Percentiles rank a stretch among this genome's conserved stretches.
These are phyloP conservation scores for Pinctada fucata DNA, from an alignment of 2,888 invertebrate species.

Conservation along the genomic window DNA sequence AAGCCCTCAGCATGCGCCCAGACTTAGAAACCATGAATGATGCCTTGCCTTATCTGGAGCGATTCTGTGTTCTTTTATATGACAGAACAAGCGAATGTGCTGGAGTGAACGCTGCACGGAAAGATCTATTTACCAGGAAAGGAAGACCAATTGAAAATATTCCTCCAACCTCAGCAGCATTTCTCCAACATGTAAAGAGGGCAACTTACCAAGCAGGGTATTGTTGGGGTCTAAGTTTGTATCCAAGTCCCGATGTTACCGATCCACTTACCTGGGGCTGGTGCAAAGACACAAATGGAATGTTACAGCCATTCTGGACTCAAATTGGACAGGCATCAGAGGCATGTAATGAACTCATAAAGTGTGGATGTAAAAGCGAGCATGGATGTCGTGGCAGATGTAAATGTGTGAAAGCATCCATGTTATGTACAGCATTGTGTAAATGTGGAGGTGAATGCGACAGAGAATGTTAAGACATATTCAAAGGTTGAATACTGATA, in stretches of 20 bases:
- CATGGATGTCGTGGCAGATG: not conserved
- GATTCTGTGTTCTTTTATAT: not conserved
- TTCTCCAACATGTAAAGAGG: not conserved
- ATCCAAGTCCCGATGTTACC: not conserved
- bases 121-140: not conserved
- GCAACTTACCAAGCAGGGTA: not conserved
- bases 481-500: too few relatives aligned
- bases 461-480: too few relatives aligned
- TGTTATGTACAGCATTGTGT: not conserved
- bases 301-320: not conserved
- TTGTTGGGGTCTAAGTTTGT: not conserved
- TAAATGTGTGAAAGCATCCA: not conserved
- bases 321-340: not conserved
- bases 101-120: not conserved
- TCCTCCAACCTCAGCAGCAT: not conserved
- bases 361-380: not conserved
- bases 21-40: not conserved
- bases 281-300: not conserved
- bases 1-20: not conserved
- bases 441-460: not conserved
- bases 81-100: not conserved
- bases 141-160: not conserved
- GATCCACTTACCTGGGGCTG: not conserved
- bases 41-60: not conserved
- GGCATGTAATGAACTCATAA: not conserved